Conservation (phyloP, 1,140 invertebrate genomes). For the Drosophila athabasca region DNA sequence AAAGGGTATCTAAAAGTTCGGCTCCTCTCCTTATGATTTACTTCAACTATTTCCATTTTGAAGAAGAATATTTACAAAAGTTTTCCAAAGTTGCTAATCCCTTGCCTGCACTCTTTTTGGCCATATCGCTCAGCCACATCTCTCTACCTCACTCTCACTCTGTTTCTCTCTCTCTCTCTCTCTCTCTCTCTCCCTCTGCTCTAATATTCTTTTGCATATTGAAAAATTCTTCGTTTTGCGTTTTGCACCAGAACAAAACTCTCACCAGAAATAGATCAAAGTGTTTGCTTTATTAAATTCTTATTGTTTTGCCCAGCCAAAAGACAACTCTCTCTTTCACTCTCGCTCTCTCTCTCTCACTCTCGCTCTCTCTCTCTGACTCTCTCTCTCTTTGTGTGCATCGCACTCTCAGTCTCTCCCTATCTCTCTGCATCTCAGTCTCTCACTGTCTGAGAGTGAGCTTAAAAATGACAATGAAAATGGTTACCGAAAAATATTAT, state of each 20-base stretch:
- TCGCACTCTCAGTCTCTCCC: too few relatives aligned
- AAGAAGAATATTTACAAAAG: too few relatives aligned
- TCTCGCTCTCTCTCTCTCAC: not conserved
- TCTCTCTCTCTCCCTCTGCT: too few relatives aligned
- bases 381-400: not conserved
- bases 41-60: too few relatives aligned
- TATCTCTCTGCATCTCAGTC: too few relatives aligned
- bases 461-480: constrained; percentile 29
- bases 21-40: too few relatives aligned
- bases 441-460: not conserved
- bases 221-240: not conserved
- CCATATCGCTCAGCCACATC: not conserved
- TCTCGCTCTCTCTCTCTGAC: too few relatives aligned
- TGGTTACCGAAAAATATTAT: constrained; percentile 56
- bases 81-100: too few relatives aligned
- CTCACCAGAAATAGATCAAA: constrained; percentile 16
- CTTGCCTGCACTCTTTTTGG: not conserved
- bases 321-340: not conserved
- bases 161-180: too few relatives aligned
- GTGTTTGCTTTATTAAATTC: constrained; percentile 39
- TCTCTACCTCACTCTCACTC: too few relatives aligned
- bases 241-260: not conserved
- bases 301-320: not conserved
- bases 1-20: too few relatives aligned
- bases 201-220: not conserved